phyloP scores from a whole-genome alignment of 2,888 invertebrate species.

The Zeuzera pyrina region DNA sequence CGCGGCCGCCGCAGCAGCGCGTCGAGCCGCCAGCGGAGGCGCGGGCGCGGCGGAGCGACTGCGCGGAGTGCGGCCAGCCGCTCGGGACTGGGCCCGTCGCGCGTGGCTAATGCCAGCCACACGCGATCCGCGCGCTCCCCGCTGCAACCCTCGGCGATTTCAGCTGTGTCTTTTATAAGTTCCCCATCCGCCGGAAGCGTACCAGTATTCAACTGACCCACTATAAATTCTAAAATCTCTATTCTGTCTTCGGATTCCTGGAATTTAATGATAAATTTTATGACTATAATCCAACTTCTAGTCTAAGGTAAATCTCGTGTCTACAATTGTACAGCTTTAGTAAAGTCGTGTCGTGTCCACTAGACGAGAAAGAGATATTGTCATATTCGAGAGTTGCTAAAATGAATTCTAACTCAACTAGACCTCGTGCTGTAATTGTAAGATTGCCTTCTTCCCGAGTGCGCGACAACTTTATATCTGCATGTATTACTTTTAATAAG shows the following conservation, averaged over 20 bases:
- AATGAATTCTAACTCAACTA: no score
- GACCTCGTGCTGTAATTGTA: no score
- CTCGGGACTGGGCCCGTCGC: constrained; percentile 18
- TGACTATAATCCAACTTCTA: no score
- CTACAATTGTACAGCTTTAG: no score
- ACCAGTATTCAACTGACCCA: constrained; percentile 44
- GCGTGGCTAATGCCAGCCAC: constrained; percentile 36
- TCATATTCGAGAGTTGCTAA: no score
- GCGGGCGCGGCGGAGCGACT: constrained; percentile 28
- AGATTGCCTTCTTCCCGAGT: no score
- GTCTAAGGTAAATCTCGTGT: no score
- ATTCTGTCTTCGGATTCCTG: constrained; percentile 45
- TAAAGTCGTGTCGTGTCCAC: no score
- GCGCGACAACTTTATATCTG: no score
- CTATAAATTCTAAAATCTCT: constrained; percentile 54
- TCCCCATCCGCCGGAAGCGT: constrained; percentile 49
- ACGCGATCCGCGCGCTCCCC: constrained; percentile 51
- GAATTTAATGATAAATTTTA: constrained; percentile 19
- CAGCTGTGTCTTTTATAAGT: constrained; percentile 32
- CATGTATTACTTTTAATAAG: no score
- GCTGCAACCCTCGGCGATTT: constrained; percentile 28
- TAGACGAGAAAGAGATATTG: no score
- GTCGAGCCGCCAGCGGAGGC: constrained; percentile 43
- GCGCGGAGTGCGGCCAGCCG: constrained; percentile 8
- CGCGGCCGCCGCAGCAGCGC: constrained; percentile 28